Evolutionary conservation across 1,140 invertebrate species (phyloP).

Genomic region (Leguminivora glycinivorella): DNA sequence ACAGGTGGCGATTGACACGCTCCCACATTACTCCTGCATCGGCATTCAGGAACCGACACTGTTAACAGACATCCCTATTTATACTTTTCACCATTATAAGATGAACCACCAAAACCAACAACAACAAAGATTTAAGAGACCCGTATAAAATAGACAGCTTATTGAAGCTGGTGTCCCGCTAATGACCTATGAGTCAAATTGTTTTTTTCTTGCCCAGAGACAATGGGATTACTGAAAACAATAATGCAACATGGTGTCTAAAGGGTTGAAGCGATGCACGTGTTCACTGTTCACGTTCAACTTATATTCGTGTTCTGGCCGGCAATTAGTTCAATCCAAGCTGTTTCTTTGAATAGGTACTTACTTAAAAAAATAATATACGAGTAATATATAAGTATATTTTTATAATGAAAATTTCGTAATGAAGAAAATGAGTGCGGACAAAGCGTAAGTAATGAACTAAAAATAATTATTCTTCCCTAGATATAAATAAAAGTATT

Average conservation of each 20-base stretch:
- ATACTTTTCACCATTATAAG: constrained; percentile 36
- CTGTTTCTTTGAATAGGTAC: not conserved
- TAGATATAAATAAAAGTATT: no score
- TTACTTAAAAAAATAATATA: no score
- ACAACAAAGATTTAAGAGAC: constrained; percentile 25
- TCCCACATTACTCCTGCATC: constrained; percentile 44
- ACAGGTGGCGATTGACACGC: constrained; percentile 42
- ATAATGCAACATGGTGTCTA: constrained; percentile 38
- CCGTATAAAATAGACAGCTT: constrained; percentile 34
- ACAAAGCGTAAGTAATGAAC: no score
- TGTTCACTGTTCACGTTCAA: no score
- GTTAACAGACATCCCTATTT: constrained; percentile 50
- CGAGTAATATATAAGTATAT: no score
- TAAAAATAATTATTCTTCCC: no score
- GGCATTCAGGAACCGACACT: constrained; percentile 47
- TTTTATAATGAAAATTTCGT: no score
- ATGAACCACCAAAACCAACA: constrained; percentile 30
- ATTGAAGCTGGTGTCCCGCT: constrained; percentile 39
- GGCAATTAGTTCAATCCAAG: no score
- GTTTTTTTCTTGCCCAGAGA: constrained; percentile 43
- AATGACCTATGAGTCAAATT: constrained; percentile 51
- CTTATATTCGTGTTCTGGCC: not conserved
- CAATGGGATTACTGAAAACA: constrained; percentile 34
- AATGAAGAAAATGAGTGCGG: no score
- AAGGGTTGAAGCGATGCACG: constrained; percentile 28